Base-by-base conservation (phyloP, 2,888 invertebrate genomes). In the Coronaproctus castanopsis region DNA sequence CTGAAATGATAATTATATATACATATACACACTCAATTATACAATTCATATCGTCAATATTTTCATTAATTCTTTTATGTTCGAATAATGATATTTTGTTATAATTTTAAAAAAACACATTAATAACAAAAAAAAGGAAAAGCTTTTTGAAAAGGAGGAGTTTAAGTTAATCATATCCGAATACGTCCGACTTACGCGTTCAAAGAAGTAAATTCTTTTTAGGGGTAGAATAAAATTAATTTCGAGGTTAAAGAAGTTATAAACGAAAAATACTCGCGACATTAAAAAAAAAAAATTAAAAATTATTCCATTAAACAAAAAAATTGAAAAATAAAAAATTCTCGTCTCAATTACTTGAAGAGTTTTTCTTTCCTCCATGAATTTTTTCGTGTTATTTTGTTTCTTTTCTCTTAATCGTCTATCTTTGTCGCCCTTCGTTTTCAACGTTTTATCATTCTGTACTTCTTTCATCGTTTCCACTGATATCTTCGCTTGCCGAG, bases 381-480 rank as follows among this genome's bases (percentile, higher is more conserved):
- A 97, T 69, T 90, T 88, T 73, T 96, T 96, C 58, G 92, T 93
- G 71, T 96, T 96, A 71, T 95, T 96, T 70, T 95, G 92, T 68
- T 95, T 93, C 72, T 96, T 91, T 73, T 97, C 93, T 24, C 89
- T 78, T 60, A 95, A 78, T 53, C 95, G 79, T 52, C 95, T 80
- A 71, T 98, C 98, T 68, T 92, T 89, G 72, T 98, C 98, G 62
- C 91, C 92, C 69, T 97, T 93, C 60, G 95, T 96, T 73, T 95
- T 87, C 60, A 98, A 77, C 0, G 89, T 88, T 74, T 97, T 97
- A 72, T 99, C 98, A 72, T 87, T 89, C 70, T 85, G 83, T 54
- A 98, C 93, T 70, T 90, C 91, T 74, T 90, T 90, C 70, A 89
- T 89, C 21, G 96, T 95, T 72, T 98, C 98, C 67, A 98, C 91